Base-by-base conservation (phyloP, 2,888 invertebrate genomes). In the Hyppa rectilinea region DNA sequence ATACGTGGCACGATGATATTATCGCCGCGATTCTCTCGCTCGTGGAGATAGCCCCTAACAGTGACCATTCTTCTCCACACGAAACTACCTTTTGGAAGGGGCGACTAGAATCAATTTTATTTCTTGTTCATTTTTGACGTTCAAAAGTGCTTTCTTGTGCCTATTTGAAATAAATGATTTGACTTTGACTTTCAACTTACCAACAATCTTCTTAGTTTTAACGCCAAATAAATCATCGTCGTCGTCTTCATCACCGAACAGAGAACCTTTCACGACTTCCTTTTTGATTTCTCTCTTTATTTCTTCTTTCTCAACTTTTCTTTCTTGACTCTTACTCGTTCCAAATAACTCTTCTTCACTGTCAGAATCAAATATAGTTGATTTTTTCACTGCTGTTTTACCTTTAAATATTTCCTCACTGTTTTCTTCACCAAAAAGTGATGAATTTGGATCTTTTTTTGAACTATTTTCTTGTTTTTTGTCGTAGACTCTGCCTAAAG, bases 231-330 rank as follows among this genome's bases (percentile, higher is more conserved):
- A 78, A 75, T 93, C 92, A 77, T 92, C 92, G 78, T 92, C 93
- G 66, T 92, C 91, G 68, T 90, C 91, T 52, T 92, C 94, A 82
- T 94, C 95, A 62, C 91, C 92, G 53, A 96, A 96, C 40, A 95
- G 82, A 17, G 92, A 89, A 36, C 79, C 82, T 75, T 90, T 92
- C 7, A 88, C 87, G 36, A 78, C 75, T 74, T 80, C 77, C 72
- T 73, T 74, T 75, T 26, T 77, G 0, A 86, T 86, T 20, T 78
- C 74, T 74, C 69, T 78, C 75, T 78, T 78, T 1, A 87, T 85
- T 52, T 86, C 87, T 14, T 69, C 66, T 75, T 76, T 79, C 71
- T 73, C 73, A 1, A 50, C 64, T 55, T 59, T 81, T 71, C 1
- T 74, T 68, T 60, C 81, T 23, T 66, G 84, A 56, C 55, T 78